Conservation (phyloP, 2,113 vertebrate genomes). For the Collichthys lucidus region DNA sequence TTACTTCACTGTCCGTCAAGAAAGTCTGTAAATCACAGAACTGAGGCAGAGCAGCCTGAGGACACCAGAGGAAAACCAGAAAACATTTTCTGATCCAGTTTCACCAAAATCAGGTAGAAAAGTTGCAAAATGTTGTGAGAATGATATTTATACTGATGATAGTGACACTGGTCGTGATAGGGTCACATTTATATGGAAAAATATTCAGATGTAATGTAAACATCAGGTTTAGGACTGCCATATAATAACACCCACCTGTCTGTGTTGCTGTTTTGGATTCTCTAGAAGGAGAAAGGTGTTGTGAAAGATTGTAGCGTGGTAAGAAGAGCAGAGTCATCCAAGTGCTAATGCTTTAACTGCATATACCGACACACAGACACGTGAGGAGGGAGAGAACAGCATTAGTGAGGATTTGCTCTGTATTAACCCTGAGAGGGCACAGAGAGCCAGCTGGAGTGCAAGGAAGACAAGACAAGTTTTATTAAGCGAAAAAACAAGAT, state of each 20-base stretch:
- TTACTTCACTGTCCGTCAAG: no score
- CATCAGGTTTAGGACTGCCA: background rate
- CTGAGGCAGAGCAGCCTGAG: no score
- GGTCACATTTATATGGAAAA: no score
- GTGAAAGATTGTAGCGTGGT: constrained; percentile 53
- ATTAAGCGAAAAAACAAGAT: background rate
- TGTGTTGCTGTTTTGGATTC: constrained; percentile 46
- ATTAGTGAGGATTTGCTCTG: constrained; percentile 62
- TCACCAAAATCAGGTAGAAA: no score
- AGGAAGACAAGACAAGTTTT: background rate
- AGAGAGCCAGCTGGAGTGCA: constrained; percentile 26
- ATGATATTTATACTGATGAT: background rate
- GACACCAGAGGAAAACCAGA: no score
- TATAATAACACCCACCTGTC: constrained; percentile 3
- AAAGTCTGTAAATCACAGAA: no score
- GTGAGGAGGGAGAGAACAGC: constrained; percentile 30
- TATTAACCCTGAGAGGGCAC: constrained; percentile 50
- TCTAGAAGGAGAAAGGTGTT: constrained; percentile 55
- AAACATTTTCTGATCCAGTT: no score
- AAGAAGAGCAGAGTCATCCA: constrained; percentile 58
- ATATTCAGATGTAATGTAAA: background rate
- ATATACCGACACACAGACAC: constrained; percentile 32
- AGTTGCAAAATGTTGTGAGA: background rate
- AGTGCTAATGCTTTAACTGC: constrained; percentile 68
- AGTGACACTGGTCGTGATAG: no score